phyloP scores from a whole-genome alignment of 1,140 invertebrate genomes.

The Drosophila lacertosa region DNA sequence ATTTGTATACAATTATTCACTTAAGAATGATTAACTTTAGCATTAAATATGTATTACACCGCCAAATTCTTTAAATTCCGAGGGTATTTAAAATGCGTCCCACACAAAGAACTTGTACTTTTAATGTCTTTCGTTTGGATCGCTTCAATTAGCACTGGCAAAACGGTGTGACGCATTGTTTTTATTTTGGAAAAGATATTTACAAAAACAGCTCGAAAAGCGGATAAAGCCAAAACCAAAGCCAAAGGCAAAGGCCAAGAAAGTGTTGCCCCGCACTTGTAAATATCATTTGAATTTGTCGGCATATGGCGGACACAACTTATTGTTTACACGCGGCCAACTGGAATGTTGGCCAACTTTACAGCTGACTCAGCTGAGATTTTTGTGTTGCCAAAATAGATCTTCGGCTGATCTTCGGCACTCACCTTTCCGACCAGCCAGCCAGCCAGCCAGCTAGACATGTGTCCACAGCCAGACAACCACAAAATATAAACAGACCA shows the following conservation, averaged over 20 bases:
- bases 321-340: conserved; percentile 57
- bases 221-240: conserved; percentile 38
- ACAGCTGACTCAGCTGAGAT: conserved; percentile 36
- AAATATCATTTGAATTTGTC: conserved; percentile 59
- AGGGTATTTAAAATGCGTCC: conserved; percentile 15
- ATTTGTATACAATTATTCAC: too few relatives aligned
- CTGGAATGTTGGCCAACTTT: conserved; percentile 50
- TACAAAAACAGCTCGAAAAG: conserved; percentile 33
- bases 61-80: conserved; percentile 5
- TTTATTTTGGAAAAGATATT: conserved; percentile 73
- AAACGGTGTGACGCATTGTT: conserved; percentile 69
- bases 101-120: conserved; percentile 9
- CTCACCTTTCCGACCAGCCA: conserved; percentile 38
- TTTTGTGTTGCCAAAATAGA: conserved; percentile 29
- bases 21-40: too few relatives aligned
- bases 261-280: conserved; percentile 48
- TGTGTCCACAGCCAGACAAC: conserved; percentile 23
- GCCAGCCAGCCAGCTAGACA: too few relatives aligned
- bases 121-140: conserved; percentile 40
- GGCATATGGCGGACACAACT: conserved; percentile 58
- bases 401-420: conserved; percentile 28
- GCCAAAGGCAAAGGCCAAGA: conserved; percentile 42
- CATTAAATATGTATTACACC: not conserved
- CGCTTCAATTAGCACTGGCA: conserved; percentile 64
- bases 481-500: conserved; percentile 27